Base-by-base conservation (phyloP, 2,888 invertebrate genomes). In the Phlogophora meticulosa region DNA sequence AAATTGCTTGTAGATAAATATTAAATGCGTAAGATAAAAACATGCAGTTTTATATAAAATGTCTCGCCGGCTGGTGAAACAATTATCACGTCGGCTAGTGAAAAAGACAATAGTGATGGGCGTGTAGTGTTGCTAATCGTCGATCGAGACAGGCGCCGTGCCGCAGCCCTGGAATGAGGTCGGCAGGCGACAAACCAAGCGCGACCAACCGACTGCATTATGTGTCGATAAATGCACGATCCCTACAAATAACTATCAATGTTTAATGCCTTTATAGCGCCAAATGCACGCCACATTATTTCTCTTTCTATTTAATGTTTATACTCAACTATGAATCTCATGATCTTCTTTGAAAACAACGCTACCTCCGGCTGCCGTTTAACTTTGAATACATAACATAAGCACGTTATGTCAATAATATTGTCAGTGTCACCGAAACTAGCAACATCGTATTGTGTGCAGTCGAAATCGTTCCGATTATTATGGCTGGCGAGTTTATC, bases 91-190 rank as follows among this genome's bases (percentile, higher is more conserved):
- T 74, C 68, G 69, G 70, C 66, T 79, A 80, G 75, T 81, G 75
- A 87, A 91, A 89, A 87, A 89, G 86, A 92, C 90, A 93, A 92
- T 93, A 93, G 93, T 90, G 93, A 91, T 91, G 92, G 87, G 89
- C 87, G 88, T 86, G 87, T 76, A 85, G 84, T 83, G 80, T 81
- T 80, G 85, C 85, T 89, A 89, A 90, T 91, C 86, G 90, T 85
- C 85, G 86, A 90, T 90, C 85, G 87, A 87, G 88, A 86, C 88
- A 89, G 90, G 91, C 92, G 91, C 90, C 90, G 79, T 76, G 81
- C 83, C 86, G 85, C 88, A 85, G 79, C 81, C 82, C 80, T 74
- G 86, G 85, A 91, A 89, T 90, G 90, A 88, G 91, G 90, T 86
- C 90, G 90, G 68, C 88, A 87, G 86, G 86, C 89, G 89, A 86